Evolutionary conservation across 2,888 invertebrate genomes (phyloP).

Genomic region (Tanytarsus gracilentus): DNA sequence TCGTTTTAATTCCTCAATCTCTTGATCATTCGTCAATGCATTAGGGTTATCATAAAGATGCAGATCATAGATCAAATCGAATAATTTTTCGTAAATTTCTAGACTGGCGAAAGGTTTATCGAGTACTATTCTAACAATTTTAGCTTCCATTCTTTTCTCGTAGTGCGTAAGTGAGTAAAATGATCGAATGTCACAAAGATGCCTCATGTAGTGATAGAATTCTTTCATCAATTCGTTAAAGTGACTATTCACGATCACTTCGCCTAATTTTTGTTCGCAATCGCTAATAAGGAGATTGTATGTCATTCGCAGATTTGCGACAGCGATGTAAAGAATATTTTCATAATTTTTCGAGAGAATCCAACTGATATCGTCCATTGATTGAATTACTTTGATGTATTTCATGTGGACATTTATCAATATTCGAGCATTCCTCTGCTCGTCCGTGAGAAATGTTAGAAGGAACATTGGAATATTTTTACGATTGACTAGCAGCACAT

Average conservation of each 20-base stretch:
- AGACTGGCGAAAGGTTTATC: slow-evolving; percentile 7
- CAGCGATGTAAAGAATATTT: slow-evolving; percentile 3
- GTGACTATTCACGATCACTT: neutral
- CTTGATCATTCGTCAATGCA: neutral
- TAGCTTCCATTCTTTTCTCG: neutral
- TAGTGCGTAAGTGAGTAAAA: slow-evolving; percentile 8
- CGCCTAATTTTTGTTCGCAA: slow-evolving; percentile 5
- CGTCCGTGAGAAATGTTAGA: neutral
- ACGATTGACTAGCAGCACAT: slow-evolving; percentile 10
- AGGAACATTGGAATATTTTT: slow-evolving; percentile 20
- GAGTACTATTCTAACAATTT: neutral
- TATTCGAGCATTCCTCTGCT: neutral
- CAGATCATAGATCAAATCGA: slow-evolving; percentile 16
- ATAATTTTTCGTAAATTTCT: slow-evolving; percentile 6
- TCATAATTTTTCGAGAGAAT: slow-evolving; percentile 4
- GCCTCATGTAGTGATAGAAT: slow-evolving; percentile 2
- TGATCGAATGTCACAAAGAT: slow-evolving; percentile 15
- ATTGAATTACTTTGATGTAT: neutral
- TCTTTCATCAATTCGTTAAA: slow-evolving; percentile 7
- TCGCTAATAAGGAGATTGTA: neutral
- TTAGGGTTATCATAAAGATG: neutral
- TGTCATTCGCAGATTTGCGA: neutral
- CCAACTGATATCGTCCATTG: neutral
- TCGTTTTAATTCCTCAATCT: slow-evolving; percentile 35
- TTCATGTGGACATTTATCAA: slow-evolving; percentile 4